Conservation (phyloP, 2,888 invertebrate genomes). For the Luperina nickerlii region DNA sequence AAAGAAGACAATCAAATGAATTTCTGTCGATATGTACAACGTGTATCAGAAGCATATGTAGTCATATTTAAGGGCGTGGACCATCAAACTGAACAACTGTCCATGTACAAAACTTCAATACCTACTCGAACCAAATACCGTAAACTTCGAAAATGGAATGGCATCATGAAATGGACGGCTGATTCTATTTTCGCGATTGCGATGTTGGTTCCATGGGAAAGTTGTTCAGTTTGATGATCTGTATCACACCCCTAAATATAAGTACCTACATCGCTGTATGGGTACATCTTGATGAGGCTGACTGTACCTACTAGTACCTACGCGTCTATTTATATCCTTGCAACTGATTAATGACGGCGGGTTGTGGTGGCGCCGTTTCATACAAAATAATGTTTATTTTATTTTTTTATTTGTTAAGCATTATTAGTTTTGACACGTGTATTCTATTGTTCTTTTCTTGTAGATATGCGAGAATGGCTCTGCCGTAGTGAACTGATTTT, state of each 20-base stretch:
- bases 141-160: too few species aligned
- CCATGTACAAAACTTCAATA: too few species aligned
- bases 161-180: too few species aligned
- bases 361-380: slow-evolving; percentile 16
- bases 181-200: neutral
- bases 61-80: too few species aligned
- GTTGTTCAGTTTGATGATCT: neutral
- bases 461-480: neutral
- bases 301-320: slow-evolving; percentile 5
- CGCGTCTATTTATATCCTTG: slow-evolving; percentile 75
- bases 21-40: too few species aligned
- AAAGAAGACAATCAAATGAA: too few species aligned
- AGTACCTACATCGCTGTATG: neutral
- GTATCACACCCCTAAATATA: neutral
- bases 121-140: too few species aligned
- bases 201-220: neutral
- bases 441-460: slow-evolving; percentile 16
- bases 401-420: neutral
- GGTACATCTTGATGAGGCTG: neutral
- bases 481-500: neutral
- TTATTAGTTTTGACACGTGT: slow-evolving; percentile 13
- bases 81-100: too few species aligned
- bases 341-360: slow-evolving; percentile 71
- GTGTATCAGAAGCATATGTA: too few species aligned
- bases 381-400: slow-evolving; percentile 29